phyloP scores from a whole-genome alignment of 2,888 invertebrate species.

The Andrena hattorfiana region DNA sequence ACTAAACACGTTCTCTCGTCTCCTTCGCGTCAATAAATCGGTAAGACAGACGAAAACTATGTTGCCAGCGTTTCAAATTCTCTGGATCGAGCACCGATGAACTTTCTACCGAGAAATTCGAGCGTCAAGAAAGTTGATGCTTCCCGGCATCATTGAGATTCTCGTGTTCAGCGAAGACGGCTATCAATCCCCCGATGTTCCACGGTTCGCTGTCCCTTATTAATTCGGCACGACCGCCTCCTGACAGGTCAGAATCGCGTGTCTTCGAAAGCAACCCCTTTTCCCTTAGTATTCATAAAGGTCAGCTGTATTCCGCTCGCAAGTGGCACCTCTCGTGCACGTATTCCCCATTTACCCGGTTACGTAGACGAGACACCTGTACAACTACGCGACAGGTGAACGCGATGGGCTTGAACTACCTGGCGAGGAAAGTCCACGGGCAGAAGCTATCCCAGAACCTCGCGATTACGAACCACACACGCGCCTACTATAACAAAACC shows the following conservation, averaged over 20 bases:
- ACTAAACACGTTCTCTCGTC: slow-evolving; percentile 48
- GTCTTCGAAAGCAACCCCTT: slow-evolving; percentile 62
- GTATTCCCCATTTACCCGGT: slow-evolving; percentile 45
- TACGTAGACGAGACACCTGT: slow-evolving; percentile 68
- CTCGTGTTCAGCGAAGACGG: slow-evolving; percentile 12
- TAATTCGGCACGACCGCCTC: slow-evolving; percentile 63
- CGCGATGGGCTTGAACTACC: slow-evolving; percentile 30
- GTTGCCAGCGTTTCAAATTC: background rate
- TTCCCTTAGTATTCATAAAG: slow-evolving; percentile 81
- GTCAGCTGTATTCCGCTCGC: slow-evolving; percentile 69
- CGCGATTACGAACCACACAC: background rate
- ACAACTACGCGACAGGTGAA: slow-evolving; percentile 66
- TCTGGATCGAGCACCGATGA: background rate
- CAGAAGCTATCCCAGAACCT: slow-evolving; percentile 22
- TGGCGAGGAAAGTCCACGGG: slow-evolving; percentile 28
- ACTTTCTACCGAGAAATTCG: background rate
- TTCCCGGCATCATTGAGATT: slow-evolving; percentile 24
- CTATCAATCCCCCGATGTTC: slow-evolving; percentile 48
- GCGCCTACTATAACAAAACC: background rate
- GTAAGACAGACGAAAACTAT: background rate
- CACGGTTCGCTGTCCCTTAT: slow-evolving; percentile 51
- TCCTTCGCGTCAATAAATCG: slow-evolving; percentile 3
- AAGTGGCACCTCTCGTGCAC: slow-evolving; percentile 60
- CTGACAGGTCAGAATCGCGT: slow-evolving; percentile 72
- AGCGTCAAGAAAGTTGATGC: background rate